Conservation (phyloP, 2,113 vertebrate species). For the Ginglymostoma cirratum region DNA sequence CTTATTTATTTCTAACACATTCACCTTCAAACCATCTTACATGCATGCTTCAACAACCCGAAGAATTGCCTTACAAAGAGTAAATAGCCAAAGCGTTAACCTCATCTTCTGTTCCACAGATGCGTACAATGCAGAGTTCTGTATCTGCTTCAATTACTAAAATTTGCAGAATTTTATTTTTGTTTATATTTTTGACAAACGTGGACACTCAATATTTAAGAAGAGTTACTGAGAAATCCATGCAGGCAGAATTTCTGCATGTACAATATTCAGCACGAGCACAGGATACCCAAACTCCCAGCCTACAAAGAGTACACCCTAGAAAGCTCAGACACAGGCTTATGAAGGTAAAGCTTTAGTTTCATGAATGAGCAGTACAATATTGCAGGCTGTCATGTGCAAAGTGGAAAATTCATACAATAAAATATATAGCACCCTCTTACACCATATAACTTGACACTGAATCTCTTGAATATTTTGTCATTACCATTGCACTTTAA, state of each 20-base stretch:
- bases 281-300: neutral
- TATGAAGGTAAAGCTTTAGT: neutral
- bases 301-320: neutral
- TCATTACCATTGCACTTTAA: neutral
- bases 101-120: neutral
- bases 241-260: neutral
- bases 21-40: neutral
- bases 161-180: neutral
- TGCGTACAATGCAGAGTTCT: neutral
- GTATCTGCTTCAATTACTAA: neutral
- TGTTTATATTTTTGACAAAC: neutral
- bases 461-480: neutral
- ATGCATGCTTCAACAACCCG: neutral
- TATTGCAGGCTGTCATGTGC: neutral
- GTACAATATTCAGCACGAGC: neutral
- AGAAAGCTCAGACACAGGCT: neutral
- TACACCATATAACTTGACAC: neutral
- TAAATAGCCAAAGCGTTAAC: neutral
- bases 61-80: neutral
- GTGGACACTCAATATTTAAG: neutral
- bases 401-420: neutral
- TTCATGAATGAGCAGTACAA: neutral
- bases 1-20: neutral
- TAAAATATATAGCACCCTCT: neutral
- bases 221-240: neutral